Evolutionary conservation across 2,113 vertebrate genomes (phyloP).

Genomic region (Hirundichthys speculiger): DNA sequence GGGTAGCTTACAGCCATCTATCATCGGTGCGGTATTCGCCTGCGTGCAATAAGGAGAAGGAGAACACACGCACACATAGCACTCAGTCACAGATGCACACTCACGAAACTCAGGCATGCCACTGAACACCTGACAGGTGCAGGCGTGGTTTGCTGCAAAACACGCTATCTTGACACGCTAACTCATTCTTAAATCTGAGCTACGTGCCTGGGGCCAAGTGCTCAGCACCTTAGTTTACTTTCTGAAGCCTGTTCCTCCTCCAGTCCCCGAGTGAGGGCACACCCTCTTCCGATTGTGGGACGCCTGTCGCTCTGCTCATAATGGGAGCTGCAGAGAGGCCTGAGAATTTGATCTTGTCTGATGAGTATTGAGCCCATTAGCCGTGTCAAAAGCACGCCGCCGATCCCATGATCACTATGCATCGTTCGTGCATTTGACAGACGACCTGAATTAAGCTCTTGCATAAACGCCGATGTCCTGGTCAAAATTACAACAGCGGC

Average conservation of each 20-base stretch:
- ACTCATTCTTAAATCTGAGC: constrained; percentile 84
- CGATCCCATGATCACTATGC: constrained; percentile 58
- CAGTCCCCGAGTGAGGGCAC: constrained; percentile 64
- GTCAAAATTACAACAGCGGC: background rate
- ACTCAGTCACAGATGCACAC: constrained; percentile 35
- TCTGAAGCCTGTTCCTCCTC: constrained; percentile 70
- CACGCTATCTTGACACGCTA: constrained; percentile 85
- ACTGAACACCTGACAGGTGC: constrained; percentile 82
- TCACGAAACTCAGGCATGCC: constrained; percentile 77
- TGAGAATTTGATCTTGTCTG: constrained; percentile 58
- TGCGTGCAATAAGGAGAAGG: constrained; percentile 59
- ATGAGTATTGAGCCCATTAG: constrained; percentile 68
- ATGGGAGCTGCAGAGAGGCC: constrained; percentile 63
- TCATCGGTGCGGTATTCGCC: constrained; percentile 64
- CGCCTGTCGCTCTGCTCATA: constrained; percentile 63
- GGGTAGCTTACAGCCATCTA: constrained; percentile 65
- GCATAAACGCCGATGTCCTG: constrained; percentile 32
- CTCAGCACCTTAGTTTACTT: constrained; percentile 65
- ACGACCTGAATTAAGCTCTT: constrained; percentile 1
- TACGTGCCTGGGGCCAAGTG: constrained; percentile 67
- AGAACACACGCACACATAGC: constrained; percentile 37
- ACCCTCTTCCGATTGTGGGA: constrained; percentile 69
- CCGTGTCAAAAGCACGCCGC: constrained; percentile 45
- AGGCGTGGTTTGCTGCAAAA: constrained; percentile 80
- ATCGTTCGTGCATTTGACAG: constrained; percentile 36